Evolutionary conservation across 2,113 vertebrate genomes (phyloP).

Genomic region (Tautogolabrus adspersus): DNA sequence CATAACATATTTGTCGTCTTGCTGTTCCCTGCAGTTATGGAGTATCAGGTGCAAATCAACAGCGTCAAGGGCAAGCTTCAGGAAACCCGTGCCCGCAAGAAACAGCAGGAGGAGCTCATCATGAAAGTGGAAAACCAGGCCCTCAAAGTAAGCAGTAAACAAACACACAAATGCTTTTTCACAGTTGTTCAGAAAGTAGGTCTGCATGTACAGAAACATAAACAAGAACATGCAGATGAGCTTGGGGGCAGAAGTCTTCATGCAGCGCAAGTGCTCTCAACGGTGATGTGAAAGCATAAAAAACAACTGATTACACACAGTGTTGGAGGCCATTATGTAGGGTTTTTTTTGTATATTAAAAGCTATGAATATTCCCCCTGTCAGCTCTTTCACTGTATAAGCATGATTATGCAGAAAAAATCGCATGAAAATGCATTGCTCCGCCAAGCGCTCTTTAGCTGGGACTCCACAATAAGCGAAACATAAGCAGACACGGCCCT

Average conservation of each 20-base stretch:
- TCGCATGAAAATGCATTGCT: conserved; percentile 31
- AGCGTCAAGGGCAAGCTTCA: conserved; percentile 93
- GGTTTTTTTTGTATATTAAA: conserved; percentile 1
- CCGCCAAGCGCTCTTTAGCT: conserved; percentile 41
- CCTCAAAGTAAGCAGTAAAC: conserved; percentile 87
- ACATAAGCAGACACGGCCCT: conserved; percentile 55
- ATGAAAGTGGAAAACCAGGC: conserved; percentile 99
- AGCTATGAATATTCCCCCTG: conserved; percentile 32
- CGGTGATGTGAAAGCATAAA: conserved; percentile 34
- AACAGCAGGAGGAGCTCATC: conserved; percentile 97
- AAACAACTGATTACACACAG: conserved; percentile 37
- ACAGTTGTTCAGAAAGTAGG: conserved; percentile 40
- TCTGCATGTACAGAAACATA: conserved; percentile 39
- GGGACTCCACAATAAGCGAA: conserved; percentile 53
- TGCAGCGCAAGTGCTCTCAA: conserved; percentile 42
- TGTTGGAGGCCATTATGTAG: conserved; percentile 14
- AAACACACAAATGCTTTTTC: not conserved
- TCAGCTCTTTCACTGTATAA: conserved; percentile 13
- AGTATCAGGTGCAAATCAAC: conserved; percentile 96
- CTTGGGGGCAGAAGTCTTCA: conserved; percentile 42
- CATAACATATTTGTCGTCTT: not conserved
- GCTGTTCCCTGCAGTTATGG: conserved; percentile 84
- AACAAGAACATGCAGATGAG: conserved; percentile 42
- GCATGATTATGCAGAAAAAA: conserved; percentile 18
- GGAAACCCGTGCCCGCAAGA: conserved; percentile 94